Base-by-base conservation (phyloP, 2,113 vertebrate genomes). In the Dasypus novemcinctus region DNA sequence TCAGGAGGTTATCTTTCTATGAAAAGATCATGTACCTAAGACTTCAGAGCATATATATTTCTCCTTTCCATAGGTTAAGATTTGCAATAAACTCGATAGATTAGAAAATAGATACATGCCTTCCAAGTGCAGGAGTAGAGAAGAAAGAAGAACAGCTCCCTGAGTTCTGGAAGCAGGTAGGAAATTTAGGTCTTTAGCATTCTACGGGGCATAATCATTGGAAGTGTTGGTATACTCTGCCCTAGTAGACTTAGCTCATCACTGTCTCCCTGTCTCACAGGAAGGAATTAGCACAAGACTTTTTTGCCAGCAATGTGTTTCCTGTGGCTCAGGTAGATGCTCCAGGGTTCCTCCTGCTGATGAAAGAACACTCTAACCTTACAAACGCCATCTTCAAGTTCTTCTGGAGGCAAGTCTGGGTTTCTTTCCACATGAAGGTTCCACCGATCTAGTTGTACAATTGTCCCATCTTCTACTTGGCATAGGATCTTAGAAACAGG, bases 401-500 rank as follows among this genome's bases (percentile, higher is more conserved):
- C 98, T 61, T 99, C 98, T 8, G 98, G 98, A 23, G 98, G 98
- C 57, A 99, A 94, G 57, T 99, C 98, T 31, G 98, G 98, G 36
- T 99, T 99, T 95, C 98, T 98, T 66, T 99, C 98, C 93, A 99
- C 98, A 2, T 99, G 98, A 46, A 99, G 98, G 82, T 99, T 99
- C 99, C 99, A 99, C n/a, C 99, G 99, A 87, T 99, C 99, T 68
- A 99, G 86, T 63, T 99, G 99, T 76, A 99, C 99, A 92, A 99
- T 99, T 2, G 98, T 98, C 10, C 99, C 99, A 49, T 99, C 99
- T 97, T 99, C 99, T 33, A 99, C 99, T 64, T 99, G 98, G 89
- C 98, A 99, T 25, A 99, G 97, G 95, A 99, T 99, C 98, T 99
- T 99, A 23, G 99, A 98, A 75, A 99, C 98, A 10, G 99, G 99